These are phyloP conservation scores for Chymomyza costata DNA, from an alignment of 1,140 invertebrate species.

Conservation along the genomic window DNA sequence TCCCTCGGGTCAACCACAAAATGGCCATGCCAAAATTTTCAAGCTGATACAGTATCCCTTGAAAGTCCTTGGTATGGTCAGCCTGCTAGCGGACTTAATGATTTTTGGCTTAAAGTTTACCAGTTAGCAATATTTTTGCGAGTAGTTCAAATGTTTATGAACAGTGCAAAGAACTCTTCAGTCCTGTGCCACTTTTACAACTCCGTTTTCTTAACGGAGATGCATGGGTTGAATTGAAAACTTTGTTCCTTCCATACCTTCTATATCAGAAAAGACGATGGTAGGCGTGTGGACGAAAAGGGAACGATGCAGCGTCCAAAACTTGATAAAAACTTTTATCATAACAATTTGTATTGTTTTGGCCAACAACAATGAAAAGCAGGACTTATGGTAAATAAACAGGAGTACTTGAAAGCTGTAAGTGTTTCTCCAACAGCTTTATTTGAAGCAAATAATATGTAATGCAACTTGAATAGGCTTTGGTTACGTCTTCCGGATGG, in stretches of 20 bases:
- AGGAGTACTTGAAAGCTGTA: background rate
- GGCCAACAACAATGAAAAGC: conserved; percentile 36
- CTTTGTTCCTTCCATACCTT: too few relatives aligned
- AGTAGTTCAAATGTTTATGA: conserved; percentile 72
- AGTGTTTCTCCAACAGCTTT: too few relatives aligned
- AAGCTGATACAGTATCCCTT: conserved; percentile 9
- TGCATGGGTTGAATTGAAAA: too few relatives aligned
- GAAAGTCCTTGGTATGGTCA: conserved; percentile 5
- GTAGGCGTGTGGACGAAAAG: too few relatives aligned
- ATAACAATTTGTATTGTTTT: conserved; percentile 72
- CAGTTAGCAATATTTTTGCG: conserved; percentile 70
- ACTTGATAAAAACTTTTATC: conserved; percentile 73
- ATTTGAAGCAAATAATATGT: too few relatives aligned
- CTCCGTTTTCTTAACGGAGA: too few relatives aligned
- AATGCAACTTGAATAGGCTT: too few relatives aligned
- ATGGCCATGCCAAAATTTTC: conserved; percentile 63
- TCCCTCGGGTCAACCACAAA: conserved; percentile 42
- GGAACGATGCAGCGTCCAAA: conserved; percentile 37
- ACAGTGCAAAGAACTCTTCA: conserved; percentile 18
- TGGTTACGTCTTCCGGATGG: too few relatives aligned
- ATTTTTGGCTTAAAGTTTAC: conserved; percentile 72
- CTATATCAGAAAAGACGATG: too few relatives aligned
- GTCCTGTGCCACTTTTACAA: too few relatives aligned
- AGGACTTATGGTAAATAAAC: conserved; percentile 5
- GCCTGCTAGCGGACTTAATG: conserved; percentile 66